phyloP scores from a whole-genome alignment of 2,888 invertebrate species.

The Mesorhabditis spiculigera region DNA sequence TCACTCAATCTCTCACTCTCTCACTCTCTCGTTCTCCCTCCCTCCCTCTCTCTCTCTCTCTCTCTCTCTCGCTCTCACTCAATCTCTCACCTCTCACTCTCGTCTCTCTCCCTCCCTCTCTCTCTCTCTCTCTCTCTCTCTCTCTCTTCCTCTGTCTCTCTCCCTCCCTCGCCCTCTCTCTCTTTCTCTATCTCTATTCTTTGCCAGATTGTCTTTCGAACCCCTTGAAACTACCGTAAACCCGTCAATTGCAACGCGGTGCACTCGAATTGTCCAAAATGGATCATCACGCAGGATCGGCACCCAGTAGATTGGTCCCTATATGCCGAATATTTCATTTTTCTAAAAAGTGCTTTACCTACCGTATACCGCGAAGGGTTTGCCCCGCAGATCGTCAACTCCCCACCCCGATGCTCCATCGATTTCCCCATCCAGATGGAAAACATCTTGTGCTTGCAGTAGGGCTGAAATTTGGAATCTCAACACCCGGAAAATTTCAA shows the following conservation, averaged over 20 bases:
- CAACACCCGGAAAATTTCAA: no score
- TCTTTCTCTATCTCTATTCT: no score
- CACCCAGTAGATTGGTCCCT: background rate
- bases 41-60: no score
- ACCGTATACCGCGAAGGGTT: background rate
- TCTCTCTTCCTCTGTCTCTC: no score
- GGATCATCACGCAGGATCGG: background rate
- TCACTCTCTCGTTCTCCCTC: no score
- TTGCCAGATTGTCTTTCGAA: background rate
- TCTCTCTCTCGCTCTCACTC: no score
- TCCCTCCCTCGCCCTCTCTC: no score
- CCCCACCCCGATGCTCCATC: background rate
- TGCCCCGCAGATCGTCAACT: background rate
- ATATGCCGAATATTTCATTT: background rate
- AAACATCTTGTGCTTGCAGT: constrained; percentile 1
- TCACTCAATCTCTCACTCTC: no score
- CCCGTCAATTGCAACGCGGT: background rate
- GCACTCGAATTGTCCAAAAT: background rate
- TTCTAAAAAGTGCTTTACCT: background rate
- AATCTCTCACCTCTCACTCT: no score
- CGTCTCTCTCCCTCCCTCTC: no score
- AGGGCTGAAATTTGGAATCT: background rate
- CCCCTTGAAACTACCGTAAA: background rate
- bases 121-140: no score
- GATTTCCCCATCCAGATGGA: background rate